These are phyloP conservation scores for Ascaphus truei DNA, from an alignment of 2,113 vertebrate species.

Conservation along the genomic window DNA sequence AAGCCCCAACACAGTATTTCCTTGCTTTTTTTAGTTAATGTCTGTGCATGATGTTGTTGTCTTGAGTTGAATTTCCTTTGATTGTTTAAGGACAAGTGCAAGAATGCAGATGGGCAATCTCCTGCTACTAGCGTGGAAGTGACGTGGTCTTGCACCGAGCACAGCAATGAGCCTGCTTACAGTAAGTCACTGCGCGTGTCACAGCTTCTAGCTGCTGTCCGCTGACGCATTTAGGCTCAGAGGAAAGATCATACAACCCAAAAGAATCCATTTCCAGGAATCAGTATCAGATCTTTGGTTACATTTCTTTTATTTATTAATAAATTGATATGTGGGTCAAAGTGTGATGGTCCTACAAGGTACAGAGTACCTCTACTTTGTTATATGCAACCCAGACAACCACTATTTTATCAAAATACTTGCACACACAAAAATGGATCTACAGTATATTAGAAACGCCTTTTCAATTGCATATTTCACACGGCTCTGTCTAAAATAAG, in stretches of 20 bases:
- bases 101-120: conserved; percentile 35
- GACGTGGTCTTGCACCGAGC: background rate
- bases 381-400: too few relatives aligned
- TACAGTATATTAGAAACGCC: too few relatives aligned
- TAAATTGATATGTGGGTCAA: too few relatives aligned
- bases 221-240: background rate
- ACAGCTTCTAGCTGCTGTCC: background rate
- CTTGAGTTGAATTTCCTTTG: conserved; percentile 25
- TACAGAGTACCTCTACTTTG: too few relatives aligned
- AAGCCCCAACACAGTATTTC: background rate
- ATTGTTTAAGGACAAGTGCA: conserved; percentile 25
- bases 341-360: too few relatives aligned
- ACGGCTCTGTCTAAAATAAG: too few relatives aligned
- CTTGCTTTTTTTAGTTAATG: conserved; percentile 28
- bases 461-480: too few relatives aligned
- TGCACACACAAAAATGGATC: too few relatives aligned
- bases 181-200: conserved; percentile 1
- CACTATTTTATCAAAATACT: too few relatives aligned
- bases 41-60: conserved; percentile 17
- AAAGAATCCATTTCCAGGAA: too few relatives aligned
- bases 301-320: too few relatives aligned
- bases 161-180: conserved; percentile 18
- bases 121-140: conserved; percentile 17
- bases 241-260: background rate
- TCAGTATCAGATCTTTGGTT: too few relatives aligned